Evolutionary conservation across 2,888 invertebrate genomes (phyloP).

Genomic region (Allacma fusca): DNA sequence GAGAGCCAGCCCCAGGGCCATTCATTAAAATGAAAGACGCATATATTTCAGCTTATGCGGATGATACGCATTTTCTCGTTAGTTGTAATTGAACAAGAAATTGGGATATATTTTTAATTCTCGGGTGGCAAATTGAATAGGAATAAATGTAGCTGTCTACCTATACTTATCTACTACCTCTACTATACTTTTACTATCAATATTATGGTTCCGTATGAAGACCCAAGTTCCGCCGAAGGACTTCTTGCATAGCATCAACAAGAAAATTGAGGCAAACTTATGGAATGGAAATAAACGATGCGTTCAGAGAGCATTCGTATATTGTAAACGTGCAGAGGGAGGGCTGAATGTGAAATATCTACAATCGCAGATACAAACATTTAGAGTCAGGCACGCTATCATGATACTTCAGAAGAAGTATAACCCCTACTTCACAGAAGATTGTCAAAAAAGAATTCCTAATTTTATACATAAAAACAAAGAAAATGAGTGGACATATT

Average conservation of each 20-base stretch:
- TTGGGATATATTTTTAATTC: neutral
- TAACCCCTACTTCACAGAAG: neutral
- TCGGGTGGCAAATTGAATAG: neutral
- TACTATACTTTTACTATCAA: neutral
- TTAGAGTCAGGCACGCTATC: neutral
- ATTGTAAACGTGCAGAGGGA: neutral
- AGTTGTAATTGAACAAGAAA: neutral
- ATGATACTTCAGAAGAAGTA: neutral
- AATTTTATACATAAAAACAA: too few species aligned
- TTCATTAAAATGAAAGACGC: neutral
- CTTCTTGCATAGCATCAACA: neutral
- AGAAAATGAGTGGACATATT: too few species aligned
- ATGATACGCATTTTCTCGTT: neutral
- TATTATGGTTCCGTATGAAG: neutral
- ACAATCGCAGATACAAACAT: neutral
- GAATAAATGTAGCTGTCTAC: neutral
- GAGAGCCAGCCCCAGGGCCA: neutral
- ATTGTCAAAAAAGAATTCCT: too few species aligned
- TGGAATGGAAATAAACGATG: constrained; percentile 6
- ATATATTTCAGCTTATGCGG: constrained; percentile 5
- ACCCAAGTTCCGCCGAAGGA: neutral
- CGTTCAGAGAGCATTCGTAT: neutral
- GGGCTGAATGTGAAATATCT: neutral
- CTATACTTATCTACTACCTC: neutral
- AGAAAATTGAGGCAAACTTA: neutral